These are phyloP conservation scores for Eupithecia pulchellata DNA, from an alignment of 2,888 invertebrate species.

Conservation along the genomic window DNA sequence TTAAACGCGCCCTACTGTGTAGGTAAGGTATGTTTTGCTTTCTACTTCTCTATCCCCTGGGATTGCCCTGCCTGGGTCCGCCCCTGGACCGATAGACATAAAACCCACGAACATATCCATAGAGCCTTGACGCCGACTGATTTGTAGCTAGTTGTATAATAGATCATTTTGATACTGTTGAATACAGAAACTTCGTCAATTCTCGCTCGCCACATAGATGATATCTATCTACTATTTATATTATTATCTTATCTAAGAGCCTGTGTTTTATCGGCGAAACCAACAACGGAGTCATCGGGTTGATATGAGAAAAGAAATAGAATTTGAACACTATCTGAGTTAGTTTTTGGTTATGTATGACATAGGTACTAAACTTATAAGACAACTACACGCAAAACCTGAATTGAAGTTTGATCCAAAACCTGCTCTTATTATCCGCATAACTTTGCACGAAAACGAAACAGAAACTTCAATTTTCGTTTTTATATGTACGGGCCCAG, in stretches of 20 bases:
- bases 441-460: neutral
- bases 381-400: neutral
- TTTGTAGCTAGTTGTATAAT: too few species aligned
- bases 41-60: too few species aligned
- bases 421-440: neutral
- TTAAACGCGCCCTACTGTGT: too few species aligned
- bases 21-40: too few species aligned
- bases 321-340: neutral
- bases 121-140: neutral
- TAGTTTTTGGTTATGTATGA: too few species aligned
- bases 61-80: too few species aligned
- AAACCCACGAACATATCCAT: neutral
- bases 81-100: too few species aligned
- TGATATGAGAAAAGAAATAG: neutral
- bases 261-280: neutral
- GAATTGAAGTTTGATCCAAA: neutral
- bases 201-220: neutral
- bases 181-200: neutral
- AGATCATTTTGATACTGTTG: neutral
- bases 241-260: neutral
- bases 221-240: neutral
- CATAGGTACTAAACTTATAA: too few species aligned
- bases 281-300: neutral
- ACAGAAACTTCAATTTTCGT: neutral
- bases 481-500: neutral